These are phyloP conservation scores for Dynastes tityus DNA, from an alignment of 2,888 invertebrate species.

Conservation along the genomic window DNA sequence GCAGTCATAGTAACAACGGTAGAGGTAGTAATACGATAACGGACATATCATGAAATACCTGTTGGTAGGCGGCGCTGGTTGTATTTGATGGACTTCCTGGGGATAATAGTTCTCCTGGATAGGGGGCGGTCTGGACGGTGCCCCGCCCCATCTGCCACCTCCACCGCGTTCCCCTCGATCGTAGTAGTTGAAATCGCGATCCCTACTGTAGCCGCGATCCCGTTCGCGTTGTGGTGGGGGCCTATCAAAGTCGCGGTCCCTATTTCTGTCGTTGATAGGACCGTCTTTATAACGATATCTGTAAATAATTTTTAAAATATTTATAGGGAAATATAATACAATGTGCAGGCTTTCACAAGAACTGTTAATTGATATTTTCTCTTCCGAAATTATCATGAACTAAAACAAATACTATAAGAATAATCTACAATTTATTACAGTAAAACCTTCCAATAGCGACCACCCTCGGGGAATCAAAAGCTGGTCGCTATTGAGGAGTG, in stretches of 20 bases:
- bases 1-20: background rate
- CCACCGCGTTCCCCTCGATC: conserved; percentile 58
- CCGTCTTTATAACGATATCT: conserved; percentile 61
- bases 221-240: conserved; percentile 62
- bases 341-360: background rate
- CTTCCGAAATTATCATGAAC: too few relatives aligned
- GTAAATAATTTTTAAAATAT: conserved; percentile 44
- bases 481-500: too few relatives aligned
- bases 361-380: too few relatives aligned
- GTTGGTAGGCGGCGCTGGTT: conserved; percentile 58
- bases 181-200: conserved; percentile 58
- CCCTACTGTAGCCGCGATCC: conserved; percentile 61
- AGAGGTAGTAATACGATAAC: conserved; percentile 43
- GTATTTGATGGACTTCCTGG: conserved; percentile 58
- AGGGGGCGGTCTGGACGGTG: conserved; percentile 48
- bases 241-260: conserved; percentile 63
- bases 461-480: too few relatives aligned
- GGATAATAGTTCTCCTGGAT: conserved; percentile 61
- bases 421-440: too few relatives aligned
- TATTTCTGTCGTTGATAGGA: conserved; percentile 63
- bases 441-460: too few relatives aligned
- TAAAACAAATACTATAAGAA: too few relatives aligned
- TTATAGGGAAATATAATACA: background rate
- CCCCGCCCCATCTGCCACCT: conserved; percentile 52
- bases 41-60: conserved; percentile 59